Evolutionary conservation across 2,113 vertebrate species (phyloP), one percentile per base, ranked within the genome.

Genomic region (Nibea coibor): DNA sequence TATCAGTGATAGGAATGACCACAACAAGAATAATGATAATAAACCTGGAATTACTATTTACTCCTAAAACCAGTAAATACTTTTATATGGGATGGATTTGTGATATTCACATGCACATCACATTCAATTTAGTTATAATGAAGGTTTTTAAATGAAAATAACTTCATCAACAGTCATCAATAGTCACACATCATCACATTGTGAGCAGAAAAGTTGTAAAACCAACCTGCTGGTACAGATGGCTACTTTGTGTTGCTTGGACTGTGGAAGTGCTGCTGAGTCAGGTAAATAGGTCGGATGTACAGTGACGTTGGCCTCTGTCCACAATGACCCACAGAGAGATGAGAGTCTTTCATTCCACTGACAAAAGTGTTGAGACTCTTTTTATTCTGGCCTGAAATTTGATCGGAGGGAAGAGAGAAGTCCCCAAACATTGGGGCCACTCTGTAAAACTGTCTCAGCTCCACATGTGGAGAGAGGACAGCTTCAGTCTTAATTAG

Each of bases 341-440:
- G 91, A 94, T 88, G 87, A 82, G 84, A 92, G 78, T 93, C 92
- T 93, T 92, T 94, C 93, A 92, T 82, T 86, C 79, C 66, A 61
- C 59, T 88, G 79, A 93, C 93, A 93, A 94, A 92, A 92, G 93
- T 94, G 92, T 92, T 86, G 84, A 82, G 89, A 83, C 88, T 87
- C 87, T 93, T 90, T 93, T 92, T 88, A 89, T 93, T 88, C 87
- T 80, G 75, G 31, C 64, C 75, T 93, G 93, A 93, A 95, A 94
- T 88, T 57, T 56, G 93, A 95, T 89, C 89, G 7, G 67, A 81
- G 69, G 78, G 86, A 83, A 78, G 90, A 93, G 77, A 89, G 84
- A 87, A 81, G 83, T 91, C 91, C 74, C 84, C 80, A 89, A 87
- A 93, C 88, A 92, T 85, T 43, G 85, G 35, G 78, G 48, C 56